These are phyloP conservation scores for Tyrannus savana DNA, from an alignment of 2,113 vertebrate genomes.

Conservation along the genomic window DNA sequence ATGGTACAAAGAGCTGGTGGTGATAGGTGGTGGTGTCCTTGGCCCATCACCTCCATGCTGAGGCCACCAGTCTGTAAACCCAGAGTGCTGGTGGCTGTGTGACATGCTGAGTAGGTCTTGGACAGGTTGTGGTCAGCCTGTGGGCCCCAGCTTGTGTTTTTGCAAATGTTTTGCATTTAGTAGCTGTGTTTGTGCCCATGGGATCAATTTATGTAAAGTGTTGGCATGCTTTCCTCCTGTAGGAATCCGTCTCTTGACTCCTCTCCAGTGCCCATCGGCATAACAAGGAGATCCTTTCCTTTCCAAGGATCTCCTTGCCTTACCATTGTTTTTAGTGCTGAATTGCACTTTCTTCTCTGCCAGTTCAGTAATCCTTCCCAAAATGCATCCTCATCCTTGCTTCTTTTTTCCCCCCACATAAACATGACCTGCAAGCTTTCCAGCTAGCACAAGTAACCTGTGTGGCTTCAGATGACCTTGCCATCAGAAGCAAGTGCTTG, in stretches of 20 bases:
- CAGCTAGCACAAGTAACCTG: accelerated
- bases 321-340: neutral
- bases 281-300: neutral
- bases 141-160: neutral
- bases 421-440: neutral
- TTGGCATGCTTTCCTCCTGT: neutral
- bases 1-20: neutral
- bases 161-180: neutral
- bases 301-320: neutral
- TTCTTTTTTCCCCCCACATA: neutral
- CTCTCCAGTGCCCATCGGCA: neutral
- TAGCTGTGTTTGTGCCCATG: neutral
- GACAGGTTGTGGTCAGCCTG: neutral
- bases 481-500: neutral
- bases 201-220: neutral
- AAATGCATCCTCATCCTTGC: neutral
- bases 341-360: neutral
- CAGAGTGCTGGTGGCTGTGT: neutral
- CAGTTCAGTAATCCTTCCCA: constrained; percentile 1
- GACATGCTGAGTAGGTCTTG: accelerated
- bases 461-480: neutral
- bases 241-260: neutral
- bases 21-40: neutral
- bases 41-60: neutral
- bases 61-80: neutral